Evolutionary conservation across 2,888 invertebrate species (phyloP).

Genomic region (Xestia c-nigrum): DNA sequence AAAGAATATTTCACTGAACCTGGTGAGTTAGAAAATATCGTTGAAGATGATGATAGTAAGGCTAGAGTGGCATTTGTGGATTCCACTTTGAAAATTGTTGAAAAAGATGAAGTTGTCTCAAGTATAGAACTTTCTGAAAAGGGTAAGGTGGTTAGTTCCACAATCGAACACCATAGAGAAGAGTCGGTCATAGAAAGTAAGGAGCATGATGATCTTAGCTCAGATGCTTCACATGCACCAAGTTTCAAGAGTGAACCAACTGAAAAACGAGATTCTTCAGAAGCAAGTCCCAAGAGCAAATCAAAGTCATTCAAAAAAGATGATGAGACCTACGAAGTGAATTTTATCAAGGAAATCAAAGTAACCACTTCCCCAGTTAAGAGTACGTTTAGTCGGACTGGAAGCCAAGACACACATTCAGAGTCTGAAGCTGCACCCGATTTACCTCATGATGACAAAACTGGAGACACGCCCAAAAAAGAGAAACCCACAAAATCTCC

Average conservation of each 20-base stretch:
- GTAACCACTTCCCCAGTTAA: constrained; percentile 88
- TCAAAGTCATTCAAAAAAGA: constrained; percentile 88
- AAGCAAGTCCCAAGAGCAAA: constrained; percentile 86
- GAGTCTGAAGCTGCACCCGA: constrained; percentile 90
- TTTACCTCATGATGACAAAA: constrained; percentile 86
- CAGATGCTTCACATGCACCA: constrained; percentile 87
- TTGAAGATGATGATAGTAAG: constrained; percentile 84
- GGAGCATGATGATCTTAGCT: constrained; percentile 87
- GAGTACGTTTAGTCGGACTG: constrained; percentile 88
- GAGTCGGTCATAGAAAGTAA: constrained; percentile 88
- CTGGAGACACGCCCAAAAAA: constrained; percentile 83
- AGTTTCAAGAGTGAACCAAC: constrained; percentile 86
- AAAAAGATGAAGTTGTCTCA: constrained; percentile 87
- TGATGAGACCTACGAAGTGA: constrained; percentile 88
- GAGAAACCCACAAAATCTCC: constrained; percentile 83
- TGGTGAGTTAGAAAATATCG: constrained; percentile 85
- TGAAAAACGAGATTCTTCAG: constrained; percentile 83
- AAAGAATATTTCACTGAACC: constrained; percentile 89
- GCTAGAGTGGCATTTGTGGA: constrained; percentile 85
- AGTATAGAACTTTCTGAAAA: constrained; percentile 86
- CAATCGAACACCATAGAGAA: constrained; percentile 86
- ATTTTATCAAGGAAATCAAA: constrained; percentile 90
- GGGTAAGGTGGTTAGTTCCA: constrained; percentile 87
- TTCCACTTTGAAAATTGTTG: constrained; percentile 84
- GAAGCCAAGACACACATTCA: constrained; percentile 90